Conservation (phyloP, 2,113 vertebrate species). For the Pipa parva region DNA sequence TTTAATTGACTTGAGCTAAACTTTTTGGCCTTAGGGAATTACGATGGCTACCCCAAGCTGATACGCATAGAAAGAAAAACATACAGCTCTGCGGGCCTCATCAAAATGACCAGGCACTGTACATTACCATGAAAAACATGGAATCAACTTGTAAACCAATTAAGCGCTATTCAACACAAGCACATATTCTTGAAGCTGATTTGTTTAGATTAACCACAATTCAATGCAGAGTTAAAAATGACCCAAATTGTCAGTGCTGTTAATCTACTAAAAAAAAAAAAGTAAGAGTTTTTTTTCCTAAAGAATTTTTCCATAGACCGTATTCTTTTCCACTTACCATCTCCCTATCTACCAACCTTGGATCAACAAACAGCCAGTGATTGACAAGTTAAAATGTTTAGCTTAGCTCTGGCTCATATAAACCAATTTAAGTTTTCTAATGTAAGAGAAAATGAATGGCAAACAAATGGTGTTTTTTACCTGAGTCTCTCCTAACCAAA, state of each 20-base stretch:
- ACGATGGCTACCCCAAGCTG: conserved; percentile 3
- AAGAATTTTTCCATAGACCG: conserved; percentile 16
- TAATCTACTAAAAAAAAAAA: conserved; percentile 17
- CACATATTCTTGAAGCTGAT: conserved; percentile 11
- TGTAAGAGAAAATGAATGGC: conserved; percentile 49
- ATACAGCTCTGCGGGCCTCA: conserved; percentile 2
- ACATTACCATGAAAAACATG: conserved; percentile 10
- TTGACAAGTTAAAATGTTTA: conserved; percentile 64
- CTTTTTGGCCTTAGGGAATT: too few relatives aligned
- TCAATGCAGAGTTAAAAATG: neutral
- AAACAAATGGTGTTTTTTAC: conserved; percentile 46
- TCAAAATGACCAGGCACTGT: neutral
- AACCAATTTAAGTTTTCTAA: conserved; percentile 54
- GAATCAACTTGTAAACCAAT: conserved; percentile 31
- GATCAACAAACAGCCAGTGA: conserved; percentile 68
- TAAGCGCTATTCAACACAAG: conserved; percentile 21
- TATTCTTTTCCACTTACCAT: conserved; percentile 60
- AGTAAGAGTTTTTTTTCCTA: conserved; percentile 5
- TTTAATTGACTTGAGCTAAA: too few relatives aligned
- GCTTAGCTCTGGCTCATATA: conserved; percentile 48
- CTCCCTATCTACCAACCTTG: conserved; percentile 61
- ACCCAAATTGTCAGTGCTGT: conserved; percentile 21
- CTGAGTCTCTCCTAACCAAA: conserved; percentile 13
- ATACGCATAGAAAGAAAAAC: conserved; percentile 6
- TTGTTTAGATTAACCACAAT: conserved; percentile 35